Base-by-base conservation (phyloP, 2,888 invertebrate species). In the Chironomus riparius region DNA sequence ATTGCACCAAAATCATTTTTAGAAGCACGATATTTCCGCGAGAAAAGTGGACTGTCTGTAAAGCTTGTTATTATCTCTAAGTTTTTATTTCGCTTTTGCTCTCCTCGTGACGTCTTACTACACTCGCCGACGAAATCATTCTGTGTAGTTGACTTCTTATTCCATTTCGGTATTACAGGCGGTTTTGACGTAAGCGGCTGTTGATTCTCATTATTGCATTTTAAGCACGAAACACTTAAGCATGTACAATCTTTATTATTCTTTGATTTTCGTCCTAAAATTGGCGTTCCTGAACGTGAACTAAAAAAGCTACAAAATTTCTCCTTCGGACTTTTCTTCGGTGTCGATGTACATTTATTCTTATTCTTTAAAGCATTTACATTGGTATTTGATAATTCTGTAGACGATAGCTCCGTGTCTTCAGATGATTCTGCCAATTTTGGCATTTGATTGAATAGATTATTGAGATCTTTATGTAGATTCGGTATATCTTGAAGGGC, bases 51-150 rank as follows among this genome's bases (percentile, higher is more conserved):
- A 79, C 84, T 84, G 76, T 84, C 84, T 12, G 84, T 83, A 77
- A 83, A 84, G 79, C 84, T 84, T 47, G 83, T 84, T 77, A 84
- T 83, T 61, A 83, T 83, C 80, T 84, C 84, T 75, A 83, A 81
- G 77, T 82, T 83, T 78, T 83, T 83, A 61, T 48, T 74, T 22
- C 68, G 47, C 15, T 74, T 74, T 2, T 65, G 68, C 13, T 74
- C 74, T 22, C 68, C 74, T 22, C 68, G 65, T 68, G 74, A 48
- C 18, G 24, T 47, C 68, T 74, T 74, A 47, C 74, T 74, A 62
- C 74, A 74, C 22, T 68, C 74, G n/a, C 68, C 74, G 48, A 18
- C 13, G 12, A 47, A 47, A 50, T 15, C 47, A 22, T n/a, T 15
- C 28, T 65, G 68, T 10, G 38, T 38, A 10, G 38, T 38, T 10